Percentiles rank a stretch among this genome's conserved stretches.
These are phyloP conservation scores for Scelioninae gen. 2 DNA, from an alignment of 2,888 invertebrate species.

Conservation along the genomic window DNA sequence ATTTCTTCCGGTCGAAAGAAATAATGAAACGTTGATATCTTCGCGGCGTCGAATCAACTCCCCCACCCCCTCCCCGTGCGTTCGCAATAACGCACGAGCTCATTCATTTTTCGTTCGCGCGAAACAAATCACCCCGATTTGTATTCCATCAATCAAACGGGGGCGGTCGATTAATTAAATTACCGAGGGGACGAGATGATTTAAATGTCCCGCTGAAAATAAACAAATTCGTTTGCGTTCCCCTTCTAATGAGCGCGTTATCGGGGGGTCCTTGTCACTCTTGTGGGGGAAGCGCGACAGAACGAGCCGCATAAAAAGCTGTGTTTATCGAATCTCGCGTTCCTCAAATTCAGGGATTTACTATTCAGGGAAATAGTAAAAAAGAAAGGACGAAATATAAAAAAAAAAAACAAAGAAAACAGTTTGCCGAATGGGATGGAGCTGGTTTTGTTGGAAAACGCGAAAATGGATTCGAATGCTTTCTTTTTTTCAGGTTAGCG, in stretches of 20 bases:
- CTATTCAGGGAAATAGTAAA: too few species aligned
- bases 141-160: slow-evolving; percentile 10
- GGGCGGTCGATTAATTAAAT: background rate
- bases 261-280: too few species aligned
- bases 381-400: too few species aligned
- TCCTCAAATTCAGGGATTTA: too few species aligned
- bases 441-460: too few species aligned
- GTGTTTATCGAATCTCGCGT: background rate
- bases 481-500: too few species aligned
- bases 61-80: too few species aligned
- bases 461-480: slow-evolving; percentile 1
- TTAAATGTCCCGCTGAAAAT: background rate
- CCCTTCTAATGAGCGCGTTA: background rate
- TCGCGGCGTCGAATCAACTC: too few species aligned
- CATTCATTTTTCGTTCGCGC: slow-evolving; percentile 14
- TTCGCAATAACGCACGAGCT: background rate
- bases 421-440: background rate
- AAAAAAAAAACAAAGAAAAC: too few species aligned
- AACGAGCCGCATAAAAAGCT: background rate
- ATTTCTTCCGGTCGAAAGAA: slow-evolving; percentile 6
- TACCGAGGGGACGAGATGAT: background rate
- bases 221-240: background rate
- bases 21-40: slow-evolving; percentile 12
- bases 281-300: too few species aligned
- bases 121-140: slow-evolving; percentile 5